Evolutionary conservation across 2,797 vertebrate species (phyloP).

Genomic region (Lophius americanus): DNA sequence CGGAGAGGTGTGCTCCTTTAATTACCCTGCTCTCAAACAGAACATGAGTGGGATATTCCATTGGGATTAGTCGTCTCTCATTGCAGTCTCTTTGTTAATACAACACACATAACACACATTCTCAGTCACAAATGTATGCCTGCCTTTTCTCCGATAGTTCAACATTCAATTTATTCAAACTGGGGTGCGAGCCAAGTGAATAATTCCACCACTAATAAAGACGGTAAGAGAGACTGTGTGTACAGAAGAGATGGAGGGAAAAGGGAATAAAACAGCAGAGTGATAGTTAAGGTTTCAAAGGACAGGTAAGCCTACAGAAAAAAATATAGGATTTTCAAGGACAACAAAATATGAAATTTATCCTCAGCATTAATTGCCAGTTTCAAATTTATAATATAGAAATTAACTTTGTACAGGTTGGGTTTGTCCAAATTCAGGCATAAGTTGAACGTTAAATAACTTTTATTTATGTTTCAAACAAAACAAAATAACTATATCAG

Average conservation of each 20-base stretch:
- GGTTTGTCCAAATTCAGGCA: not conserved
- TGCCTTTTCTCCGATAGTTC: constrained; percentile 65
- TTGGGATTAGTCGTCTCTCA: constrained; percentile 81
- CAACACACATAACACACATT: constrained; percentile 61
- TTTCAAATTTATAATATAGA: constrained; percentile 36
- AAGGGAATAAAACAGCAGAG: constrained; percentile 50
- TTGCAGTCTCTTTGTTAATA: constrained; percentile 74
- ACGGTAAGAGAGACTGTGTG: constrained; percentile 55
- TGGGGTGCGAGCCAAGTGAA: constrained; percentile 78
- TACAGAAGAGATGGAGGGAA: constrained; percentile 51
- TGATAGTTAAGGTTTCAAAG: constrained; percentile 20
- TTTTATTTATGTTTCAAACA: not conserved
- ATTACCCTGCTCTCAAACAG: constrained; percentile 86
- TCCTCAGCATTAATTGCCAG: constrained; percentile 46
- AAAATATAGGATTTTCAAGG: constrained; percentile 67
- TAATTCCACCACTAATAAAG: constrained; percentile 83
- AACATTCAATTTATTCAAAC: constrained; percentile 75
- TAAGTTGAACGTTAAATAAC: not conserved
- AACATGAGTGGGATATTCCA: constrained; percentile 82
- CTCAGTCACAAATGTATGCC: constrained; percentile 60
- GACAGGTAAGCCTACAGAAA: constrained; percentile 51
- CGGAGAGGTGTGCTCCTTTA: constrained; percentile 81
- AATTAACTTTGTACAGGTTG: constrained; percentile 28
- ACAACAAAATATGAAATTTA: constrained; percentile 64
- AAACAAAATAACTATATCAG: not conserved